These are phyloP conservation scores for Hirudo medicinalis DNA, from an alignment of 1,140 invertebrate species.

Conservation along the genomic window DNA sequence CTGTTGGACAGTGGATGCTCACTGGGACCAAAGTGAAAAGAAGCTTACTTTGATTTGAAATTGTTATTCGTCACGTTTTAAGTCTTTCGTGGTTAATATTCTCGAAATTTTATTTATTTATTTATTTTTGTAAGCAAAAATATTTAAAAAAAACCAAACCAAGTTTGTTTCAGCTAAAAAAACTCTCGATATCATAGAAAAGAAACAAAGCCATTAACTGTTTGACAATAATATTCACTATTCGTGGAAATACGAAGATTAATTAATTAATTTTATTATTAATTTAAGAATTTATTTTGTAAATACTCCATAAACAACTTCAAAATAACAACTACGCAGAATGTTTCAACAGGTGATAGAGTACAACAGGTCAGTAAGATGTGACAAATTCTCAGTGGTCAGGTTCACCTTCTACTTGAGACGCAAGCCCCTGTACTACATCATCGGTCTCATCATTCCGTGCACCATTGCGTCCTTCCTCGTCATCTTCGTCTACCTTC, in stretches of 20 bases:
- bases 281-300: neutral
- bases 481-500: slow-evolving; percentile 20
- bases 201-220: neutral
- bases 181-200: no score
- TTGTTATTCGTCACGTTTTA: neutral
- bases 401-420: slow-evolving; percentile 34
- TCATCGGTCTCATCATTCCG: slow-evolving; percentile 21
- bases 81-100: no score
- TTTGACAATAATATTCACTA: neutral
- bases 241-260: neutral
- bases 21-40: neutral
- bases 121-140: no score
- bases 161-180: no score
- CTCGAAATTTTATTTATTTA: no score
- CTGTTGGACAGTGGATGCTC: neutral
- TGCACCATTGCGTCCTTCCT: slow-evolving; percentile 20
- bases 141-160: no score
- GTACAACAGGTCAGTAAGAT: neutral
- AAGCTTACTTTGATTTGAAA: neutral
- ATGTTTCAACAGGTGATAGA: neutral
- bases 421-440: slow-evolving; percentile 8
- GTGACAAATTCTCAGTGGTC: slow-evolving; percentile 38
- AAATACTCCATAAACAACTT: neutral
- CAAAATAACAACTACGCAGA: neutral
- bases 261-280: no score